Conservation (phyloP, 2,888 invertebrate species). For the Heliconius erato region DNA sequence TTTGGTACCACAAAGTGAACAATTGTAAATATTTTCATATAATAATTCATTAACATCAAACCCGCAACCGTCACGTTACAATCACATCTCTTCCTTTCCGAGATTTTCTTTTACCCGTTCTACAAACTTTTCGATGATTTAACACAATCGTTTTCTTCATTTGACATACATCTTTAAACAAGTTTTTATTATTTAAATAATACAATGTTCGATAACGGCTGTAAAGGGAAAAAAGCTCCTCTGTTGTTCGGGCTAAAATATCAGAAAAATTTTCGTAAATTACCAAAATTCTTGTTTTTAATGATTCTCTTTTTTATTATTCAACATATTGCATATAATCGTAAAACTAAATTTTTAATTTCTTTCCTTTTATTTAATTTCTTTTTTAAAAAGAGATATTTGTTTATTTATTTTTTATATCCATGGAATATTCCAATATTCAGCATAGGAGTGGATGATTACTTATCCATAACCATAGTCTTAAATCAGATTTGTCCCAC, state of each 20-base stretch:
- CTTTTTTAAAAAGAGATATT: too few relatives aligned
- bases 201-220: background rate
- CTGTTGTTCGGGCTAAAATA: background rate
- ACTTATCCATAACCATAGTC: too few relatives aligned
- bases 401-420: background rate
- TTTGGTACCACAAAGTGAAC: too few relatives aligned
- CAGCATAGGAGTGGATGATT: too few relatives aligned
- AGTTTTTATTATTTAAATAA: conserved; percentile 3
- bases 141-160: background rate
- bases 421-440: too few relatives aligned
- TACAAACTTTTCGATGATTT: background rate
- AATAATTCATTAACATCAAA: too few relatives aligned
- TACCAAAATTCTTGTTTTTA: conserved; percentile 1
- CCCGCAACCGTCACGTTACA: too few relatives aligned
- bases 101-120: background rate
- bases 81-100: too few relatives aligned
- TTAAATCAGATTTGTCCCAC: too few relatives aligned
- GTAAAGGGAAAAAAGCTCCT: background rate
- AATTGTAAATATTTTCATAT: too few relatives aligned
- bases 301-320: conserved; percentile 2
- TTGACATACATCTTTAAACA: background rate
- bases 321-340: conserved; percentile 3
- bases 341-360: background rate
- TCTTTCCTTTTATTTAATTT: background rate
- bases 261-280: background rate